Conservation (phyloP, 2,797 vertebrate species). For the Enteromius argenteus region DNA sequence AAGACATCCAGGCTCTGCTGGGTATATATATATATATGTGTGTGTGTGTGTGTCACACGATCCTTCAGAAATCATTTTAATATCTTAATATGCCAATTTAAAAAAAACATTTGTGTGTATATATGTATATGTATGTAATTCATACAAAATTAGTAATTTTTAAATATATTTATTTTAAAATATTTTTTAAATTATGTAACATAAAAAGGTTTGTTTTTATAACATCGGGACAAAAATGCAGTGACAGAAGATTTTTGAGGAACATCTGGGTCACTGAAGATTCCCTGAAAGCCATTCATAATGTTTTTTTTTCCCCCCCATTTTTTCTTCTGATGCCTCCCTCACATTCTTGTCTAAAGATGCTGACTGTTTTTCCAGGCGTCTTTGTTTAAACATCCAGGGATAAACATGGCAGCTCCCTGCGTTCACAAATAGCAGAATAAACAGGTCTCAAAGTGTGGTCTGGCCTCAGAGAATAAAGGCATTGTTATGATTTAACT, state of each 20-base stretch:
- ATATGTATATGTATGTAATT: too few relatives aligned
- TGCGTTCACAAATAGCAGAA: conserved; percentile 35
- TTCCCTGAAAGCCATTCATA: not conserved
- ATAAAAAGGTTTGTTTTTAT: not conserved
- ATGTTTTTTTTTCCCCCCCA: not conserved
- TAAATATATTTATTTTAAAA: too few relatives aligned
- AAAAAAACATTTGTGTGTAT: not conserved
- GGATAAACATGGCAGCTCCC: conserved; percentile 47
- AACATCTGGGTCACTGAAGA: conserved; percentile 15
- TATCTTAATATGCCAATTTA: not conserved
- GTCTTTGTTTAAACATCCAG: conserved; percentile 20
- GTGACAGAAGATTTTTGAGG: not conserved
- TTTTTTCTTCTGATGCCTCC: not conserved
- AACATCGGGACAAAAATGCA: not conserved
- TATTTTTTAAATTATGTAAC: too few relatives aligned
- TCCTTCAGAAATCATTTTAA: not conserved
- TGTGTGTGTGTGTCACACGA: not conserved
- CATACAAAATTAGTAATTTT: too few relatives aligned
- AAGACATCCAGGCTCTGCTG: conserved; percentile 89
- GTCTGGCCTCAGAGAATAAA: conserved; percentile 24
- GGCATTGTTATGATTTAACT: conserved; percentile 40
- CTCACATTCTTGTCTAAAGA: conserved; percentile 18
- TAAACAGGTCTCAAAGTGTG: conserved; percentile 18
- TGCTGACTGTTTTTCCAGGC: conserved; percentile 22
- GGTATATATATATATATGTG: conserved; percentile 73